These are phyloP conservation scores for Drosophila anomalata DNA, from an alignment of 2,888 invertebrate species.

Conservation along the genomic window DNA sequence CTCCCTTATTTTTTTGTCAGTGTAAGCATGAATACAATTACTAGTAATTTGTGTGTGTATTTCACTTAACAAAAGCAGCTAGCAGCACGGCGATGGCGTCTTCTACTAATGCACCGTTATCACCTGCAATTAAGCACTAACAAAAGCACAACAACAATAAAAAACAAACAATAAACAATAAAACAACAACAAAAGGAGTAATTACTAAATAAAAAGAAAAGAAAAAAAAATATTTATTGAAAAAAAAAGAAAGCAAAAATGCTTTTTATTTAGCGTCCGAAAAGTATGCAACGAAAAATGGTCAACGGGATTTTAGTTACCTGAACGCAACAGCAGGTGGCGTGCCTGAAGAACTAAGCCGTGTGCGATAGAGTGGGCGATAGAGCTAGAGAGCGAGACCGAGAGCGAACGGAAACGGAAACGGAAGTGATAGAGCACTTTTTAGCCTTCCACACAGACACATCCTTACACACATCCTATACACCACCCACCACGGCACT, in stretches of 20 bases:
- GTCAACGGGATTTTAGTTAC: slow-evolving; percentile 25
- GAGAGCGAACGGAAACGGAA: slow-evolving; percentile 12
- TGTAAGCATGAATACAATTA: slow-evolving; percentile 30
- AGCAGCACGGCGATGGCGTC: slow-evolving; percentile 35
- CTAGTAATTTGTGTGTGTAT: slow-evolving; percentile 24
- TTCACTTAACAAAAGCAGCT: slow-evolving; percentile 35
- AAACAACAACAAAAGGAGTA: slow-evolving; percentile 3
- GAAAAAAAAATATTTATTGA: not conserved
- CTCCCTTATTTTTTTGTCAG: slow-evolving; percentile 4
- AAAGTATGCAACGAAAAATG: slow-evolving; percentile 47
- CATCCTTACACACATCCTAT: slow-evolving; percentile 7
- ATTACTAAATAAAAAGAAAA: not conserved
- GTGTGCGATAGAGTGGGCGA: slow-evolving; percentile 4
- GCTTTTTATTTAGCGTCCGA: slow-evolving; percentile 18
- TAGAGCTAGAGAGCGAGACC: not conserved
- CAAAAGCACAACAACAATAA: slow-evolving; percentile 31
- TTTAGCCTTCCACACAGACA: slow-evolving; percentile 27
- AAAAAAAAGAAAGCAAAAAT: slow-evolving; percentile 1
- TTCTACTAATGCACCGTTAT: slow-evolving; percentile 42
- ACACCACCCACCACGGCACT: slow-evolving; percentile 18
- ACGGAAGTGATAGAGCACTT: slow-evolving; percentile 33
- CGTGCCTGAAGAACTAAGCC: slow-evolving; percentile 4
- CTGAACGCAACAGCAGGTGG: slow-evolving; percentile 33
- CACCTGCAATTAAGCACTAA: slow-evolving; percentile 41
- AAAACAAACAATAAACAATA: not conserved